Percentiles rank a stretch among this genome's conserved stretches.
phyloP scores from a whole-genome alignment of 2,888 invertebrate genomes.

The Drosophila neonasuta region DNA sequence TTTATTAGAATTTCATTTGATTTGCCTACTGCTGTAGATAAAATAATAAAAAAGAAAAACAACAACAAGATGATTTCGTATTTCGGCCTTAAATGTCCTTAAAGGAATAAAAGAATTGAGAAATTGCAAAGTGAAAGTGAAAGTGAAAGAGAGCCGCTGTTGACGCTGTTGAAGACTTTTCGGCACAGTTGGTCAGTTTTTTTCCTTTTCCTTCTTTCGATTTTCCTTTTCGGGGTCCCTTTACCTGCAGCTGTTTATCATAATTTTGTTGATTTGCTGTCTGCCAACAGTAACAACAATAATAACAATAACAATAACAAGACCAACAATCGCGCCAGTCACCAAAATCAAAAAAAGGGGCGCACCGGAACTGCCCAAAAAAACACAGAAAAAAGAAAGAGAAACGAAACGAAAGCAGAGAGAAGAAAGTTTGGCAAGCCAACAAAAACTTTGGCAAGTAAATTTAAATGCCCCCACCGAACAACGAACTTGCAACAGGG shows the following conservation, averaged over 20 bases:
- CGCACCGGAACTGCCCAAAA: conserved; percentile 39
- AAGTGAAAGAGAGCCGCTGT: not conserved
- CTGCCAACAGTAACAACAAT: conserved; percentile 61
- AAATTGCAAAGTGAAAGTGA: conserved; percentile 2
- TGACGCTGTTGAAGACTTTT: conserved; percentile 29
- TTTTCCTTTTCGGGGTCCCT: conserved; percentile 41
- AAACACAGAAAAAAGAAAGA: conserved; percentile 2
- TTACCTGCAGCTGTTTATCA: conserved; percentile 78
- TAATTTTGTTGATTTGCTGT: conserved; percentile 78
- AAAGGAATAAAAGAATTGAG: conserved; percentile 15
- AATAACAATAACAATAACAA: conserved; percentile 49
- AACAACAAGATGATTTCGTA: conserved; percentile 14
- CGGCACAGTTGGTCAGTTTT: conserved; percentile 56
- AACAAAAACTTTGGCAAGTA: conserved; percentile 67
- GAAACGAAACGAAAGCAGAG: not conserved
- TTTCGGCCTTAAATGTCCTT: conserved; percentile 53
- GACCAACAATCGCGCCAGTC: conserved; percentile 38
- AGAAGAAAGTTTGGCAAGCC: conserved; percentile 46
- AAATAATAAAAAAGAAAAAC: conserved; percentile 20
- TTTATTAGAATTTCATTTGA: conserved; percentile 61
- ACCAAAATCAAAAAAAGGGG: conserved; percentile 52
- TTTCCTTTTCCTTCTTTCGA: conserved; percentile 37
- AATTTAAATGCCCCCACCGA: conserved; percentile 62
- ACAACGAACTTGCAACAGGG: conserved; percentile 35
- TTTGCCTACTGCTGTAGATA: conserved; percentile 42